Percentiles rank a stretch among this genome's conserved stretches.
Evolutionary conservation across 2,888 invertebrate genomes (phyloP).

Genomic region (Callinectes sapidus): DNA sequence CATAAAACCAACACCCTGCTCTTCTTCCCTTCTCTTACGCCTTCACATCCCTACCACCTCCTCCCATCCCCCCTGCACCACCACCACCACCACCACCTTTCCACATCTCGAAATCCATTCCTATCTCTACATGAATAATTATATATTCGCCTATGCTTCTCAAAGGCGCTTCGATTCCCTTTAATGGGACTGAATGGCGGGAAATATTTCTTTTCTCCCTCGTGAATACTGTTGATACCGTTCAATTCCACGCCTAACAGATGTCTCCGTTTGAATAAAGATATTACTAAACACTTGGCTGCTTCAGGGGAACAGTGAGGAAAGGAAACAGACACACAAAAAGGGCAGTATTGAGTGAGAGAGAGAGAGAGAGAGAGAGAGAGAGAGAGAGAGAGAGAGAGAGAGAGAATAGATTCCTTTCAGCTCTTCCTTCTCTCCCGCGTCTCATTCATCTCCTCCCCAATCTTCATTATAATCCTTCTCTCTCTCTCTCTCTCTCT

Average conservation of each 20-base stretch:
- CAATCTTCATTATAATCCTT: conserved; percentile 4
- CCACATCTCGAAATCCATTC: background rate
- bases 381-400: conserved; percentile 9
- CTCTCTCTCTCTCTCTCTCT: background rate
- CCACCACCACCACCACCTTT: background rate
- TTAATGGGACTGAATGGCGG: background rate
- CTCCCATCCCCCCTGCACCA: background rate
- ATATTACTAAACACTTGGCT: background rate
- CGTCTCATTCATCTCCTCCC: background rate
- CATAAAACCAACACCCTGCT: background rate
- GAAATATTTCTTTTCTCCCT: background rate
- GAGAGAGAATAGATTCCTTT: background rate
- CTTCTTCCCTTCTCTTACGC: too few relatives aligned
- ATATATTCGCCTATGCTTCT: background rate
- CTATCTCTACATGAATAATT: conserved; percentile 9
- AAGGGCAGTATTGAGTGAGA: background rate
- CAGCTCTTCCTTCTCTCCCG: background rate
- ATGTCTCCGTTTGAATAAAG: conserved; percentile 3
- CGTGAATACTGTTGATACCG: background rate
- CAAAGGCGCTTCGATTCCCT: background rate
- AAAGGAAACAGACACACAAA: background rate
- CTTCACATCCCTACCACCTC: background rate
- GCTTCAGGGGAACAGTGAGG: background rate
- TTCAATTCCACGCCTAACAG: background rate
- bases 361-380: conserved; percentile 7